Conservation (phyloP, 2,797 vertebrate species). For the Sylvia borin region DNA sequence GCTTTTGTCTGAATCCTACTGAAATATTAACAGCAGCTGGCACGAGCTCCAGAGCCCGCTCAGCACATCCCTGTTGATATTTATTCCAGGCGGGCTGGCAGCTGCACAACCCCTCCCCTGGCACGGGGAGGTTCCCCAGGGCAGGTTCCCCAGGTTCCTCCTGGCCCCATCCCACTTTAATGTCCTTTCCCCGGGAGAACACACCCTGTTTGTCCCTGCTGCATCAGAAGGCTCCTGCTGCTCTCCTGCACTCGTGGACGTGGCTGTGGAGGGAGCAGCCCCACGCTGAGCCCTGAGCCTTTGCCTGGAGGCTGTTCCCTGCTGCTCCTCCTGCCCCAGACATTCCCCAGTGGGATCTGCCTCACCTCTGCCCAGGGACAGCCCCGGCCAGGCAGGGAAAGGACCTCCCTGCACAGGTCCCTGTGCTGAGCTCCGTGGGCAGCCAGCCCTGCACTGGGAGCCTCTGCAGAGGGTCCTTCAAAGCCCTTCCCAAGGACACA, state of each 20-base stretch:
- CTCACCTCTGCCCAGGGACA: neutral
- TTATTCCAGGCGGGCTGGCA: neutral
- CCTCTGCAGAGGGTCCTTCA: neutral
- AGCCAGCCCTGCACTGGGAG: neutral
- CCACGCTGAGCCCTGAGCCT: fast-evolving
- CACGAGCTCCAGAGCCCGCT: neutral
- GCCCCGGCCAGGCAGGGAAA: fast-evolving
- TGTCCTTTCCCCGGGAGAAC: neutral
- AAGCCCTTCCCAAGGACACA: neutral
- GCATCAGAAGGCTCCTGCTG: neutral
- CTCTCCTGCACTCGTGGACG: fast-evolving
- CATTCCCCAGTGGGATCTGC: fast-evolving
- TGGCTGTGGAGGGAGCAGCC: fast-evolving
- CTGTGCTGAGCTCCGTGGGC: neutral
- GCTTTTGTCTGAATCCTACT: conserved; percentile 35
- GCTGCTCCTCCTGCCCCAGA: no score
- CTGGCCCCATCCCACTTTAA: neutral
- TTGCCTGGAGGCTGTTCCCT: neutral
- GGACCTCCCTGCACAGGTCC: neutral
- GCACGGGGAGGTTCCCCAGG: neutral
- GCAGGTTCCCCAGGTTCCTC: neutral
- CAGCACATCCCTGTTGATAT: neutral
- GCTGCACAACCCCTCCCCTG: fast-evolving
- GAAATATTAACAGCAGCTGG: conserved; percentile 49
- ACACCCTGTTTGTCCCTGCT: fast-evolving